phyloP scores from a whole-genome alignment of 2,888 invertebrate species.

The Drosophila rubida region DNA sequence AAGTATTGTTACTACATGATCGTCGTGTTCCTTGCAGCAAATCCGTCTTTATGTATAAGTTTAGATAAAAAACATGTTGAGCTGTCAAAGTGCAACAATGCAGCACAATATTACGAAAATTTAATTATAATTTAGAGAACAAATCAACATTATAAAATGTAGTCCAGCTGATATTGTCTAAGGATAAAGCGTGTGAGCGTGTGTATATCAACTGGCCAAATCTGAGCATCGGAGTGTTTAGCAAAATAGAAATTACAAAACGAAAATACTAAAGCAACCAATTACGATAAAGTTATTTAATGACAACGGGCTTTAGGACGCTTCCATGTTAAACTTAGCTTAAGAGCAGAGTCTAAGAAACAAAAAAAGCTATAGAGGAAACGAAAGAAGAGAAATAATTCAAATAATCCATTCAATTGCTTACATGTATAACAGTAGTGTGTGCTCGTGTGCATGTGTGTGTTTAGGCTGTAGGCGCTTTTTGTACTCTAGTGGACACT shows the following conservation, averaged over 20 bases:
- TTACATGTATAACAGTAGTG: conserved; percentile 10
- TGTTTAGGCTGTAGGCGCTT: conserved; percentile 59
- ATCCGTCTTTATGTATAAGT: conserved; percentile 80
- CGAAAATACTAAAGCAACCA: neutral
- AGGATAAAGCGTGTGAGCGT: conserved; percentile 28
- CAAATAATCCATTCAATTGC: conserved; percentile 32
- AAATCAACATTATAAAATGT: conserved; percentile 55
- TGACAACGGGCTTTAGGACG: conserved; percentile 28
- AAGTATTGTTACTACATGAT: conserved; percentile 61
- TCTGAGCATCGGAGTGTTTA: conserved; percentile 26
- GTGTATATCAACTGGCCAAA: conserved; percentile 44
- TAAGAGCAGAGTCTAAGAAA: conserved; percentile 4
- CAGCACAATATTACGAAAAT: conserved; percentile 14
- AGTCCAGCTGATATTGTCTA: conserved; percentile 30
- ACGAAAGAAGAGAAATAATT: conserved; percentile 10
- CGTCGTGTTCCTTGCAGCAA: conserved; percentile 81
- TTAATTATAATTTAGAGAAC: conserved; percentile 19
- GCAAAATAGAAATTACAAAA: conserved; percentile 6
- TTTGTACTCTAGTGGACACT: conserved; percentile 68
- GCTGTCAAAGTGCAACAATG: conserved; percentile 1
- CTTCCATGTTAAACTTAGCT: conserved; percentile 45
- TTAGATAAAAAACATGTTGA: conserved; percentile 52
- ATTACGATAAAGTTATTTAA: conserved; percentile 4
- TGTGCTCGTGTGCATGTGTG: conserved; percentile 35
- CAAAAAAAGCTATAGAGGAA: conserved; percentile 8